Evolutionary conservation across 2,797 vertebrate genomes (phyloP), one percentile per base, ranked within the genome.

Genomic region (Dicrostonyx torquatus): DNA sequence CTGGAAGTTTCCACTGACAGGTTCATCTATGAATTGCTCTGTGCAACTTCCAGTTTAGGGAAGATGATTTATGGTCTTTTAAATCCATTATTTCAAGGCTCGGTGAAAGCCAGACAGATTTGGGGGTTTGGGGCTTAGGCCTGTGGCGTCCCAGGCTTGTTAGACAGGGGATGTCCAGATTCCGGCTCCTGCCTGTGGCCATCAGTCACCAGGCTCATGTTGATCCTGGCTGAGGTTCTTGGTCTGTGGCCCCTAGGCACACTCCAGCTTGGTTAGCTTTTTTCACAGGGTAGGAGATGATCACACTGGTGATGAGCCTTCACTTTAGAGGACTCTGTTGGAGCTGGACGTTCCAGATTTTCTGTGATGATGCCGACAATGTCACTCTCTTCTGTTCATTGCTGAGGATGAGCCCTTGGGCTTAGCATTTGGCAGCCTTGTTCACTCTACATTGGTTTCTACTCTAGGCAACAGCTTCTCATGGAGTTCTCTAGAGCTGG

Each of bases 51-150:
- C 8, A 50, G 60, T 17, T 55, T 64, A 43, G 79, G 18, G 68
- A 96, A 87, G 43, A 89, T 85, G 45, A 96, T 82, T 97, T 89
- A 96, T 70, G 76, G 76, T 89, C 68, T 94, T 92, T 89, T 66
- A 94, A 97, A 91, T 87, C 24, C 77, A 92, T 89, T 68, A 79
- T 95, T 96, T 95, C 78, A 90, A 78, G 89, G n/a, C 58, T 92
- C 48, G 55, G 31, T 70, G 79, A 80, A 95, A 89, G 22, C 64
- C 48, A 89, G 77, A 73, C 72, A 64, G 79, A 75, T 72, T n/a
- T 87, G 86, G 83, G 76, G 70, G 53, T 83, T 90, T 92, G 91
- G 76, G 70, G 22, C 43, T 88, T 78, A 73, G 55, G 34, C 50
- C 80, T 90, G 87, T 79, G 95, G 89, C 40, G 15, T 40, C 68